Base-by-base conservation (phyloP, 1,140 invertebrate genomes). In the Cotesia glomerata region DNA sequence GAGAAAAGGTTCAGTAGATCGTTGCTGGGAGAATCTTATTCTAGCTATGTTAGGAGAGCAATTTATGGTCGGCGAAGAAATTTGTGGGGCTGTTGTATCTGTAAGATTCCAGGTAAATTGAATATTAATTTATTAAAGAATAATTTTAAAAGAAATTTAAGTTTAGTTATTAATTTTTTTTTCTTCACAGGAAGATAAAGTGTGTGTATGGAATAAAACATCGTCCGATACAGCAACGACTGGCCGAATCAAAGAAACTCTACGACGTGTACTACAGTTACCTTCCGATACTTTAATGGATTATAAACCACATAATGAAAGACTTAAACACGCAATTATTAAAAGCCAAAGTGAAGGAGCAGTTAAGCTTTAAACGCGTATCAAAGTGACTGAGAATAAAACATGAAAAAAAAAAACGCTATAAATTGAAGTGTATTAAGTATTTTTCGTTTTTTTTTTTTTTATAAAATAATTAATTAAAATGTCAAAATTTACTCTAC, bases 21-120 rank as follows among this genome's bases (percentile, higher is more conserved):
- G 97, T 61, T 98, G 97, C 83, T 99, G 98, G 98, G 98, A 99
- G 88, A 99, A 99, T 89, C 89, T 99, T 36, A 94, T 99, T 78
- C 91, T 99, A 88, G 98, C 98, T 68, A 98, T 99, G 93, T 88
- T 97, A 76, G 96, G 97, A 11, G 98, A 99, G 88, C 98, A 99
- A 89, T 99, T 99, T 90, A 95, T 98, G 91, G 97, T 99, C 5
- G 97, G 97, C 7, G 95, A 98, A 77, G 98, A 99, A 89, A 97
- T 99, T 76, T 99, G 98, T 89, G 98, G 98, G 2, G 95, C 97
- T 74, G 98, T 99, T 64, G 93, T 99, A 76, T 98, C 97, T 61
- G 93, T 98, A 78, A 90, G 96, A 79, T 97, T 94, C 89, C 94
- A 95, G 91, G 94, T 95, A 86, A 82, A 68, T 65, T 66, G 16